Evolutionary conservation across 1,140 invertebrate genomes (phyloP), one percentile per base, ranked within the genome.

Genomic region (Anoplophora glabripennis): DNA sequence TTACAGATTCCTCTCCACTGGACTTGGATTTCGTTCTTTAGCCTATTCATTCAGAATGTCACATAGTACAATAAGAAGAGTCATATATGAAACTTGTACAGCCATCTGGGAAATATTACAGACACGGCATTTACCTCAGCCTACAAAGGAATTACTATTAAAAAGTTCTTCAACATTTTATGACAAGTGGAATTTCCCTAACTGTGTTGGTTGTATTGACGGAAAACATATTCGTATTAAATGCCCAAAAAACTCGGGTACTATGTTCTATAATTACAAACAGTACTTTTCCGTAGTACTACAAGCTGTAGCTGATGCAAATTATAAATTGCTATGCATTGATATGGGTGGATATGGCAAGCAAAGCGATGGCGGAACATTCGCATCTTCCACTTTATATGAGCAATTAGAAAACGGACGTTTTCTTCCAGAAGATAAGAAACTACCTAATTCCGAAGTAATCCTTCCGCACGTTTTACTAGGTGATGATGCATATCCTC

Each of bases 261-360:
- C 40, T 17, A 12, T 41, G 40, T 12, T 41, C 15, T 41, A 41
- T 41, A 41, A 41, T 41, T 41, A 41, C 15, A 41, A 41, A 41
- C 40, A 41, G 7, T 41, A 17, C 40, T 41, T 41, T 41, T 41
- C 40, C 15, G 15, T 41, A 41, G 40, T 41, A 17, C 40, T 41
- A 41, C 40, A 41, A 41, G 15, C n/a, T 12, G 40, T 41, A 7
- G 76, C 75, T n/a, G 78, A 82, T 68, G 71, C 72, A 5, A 65
- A 78, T 55, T 80, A 73, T 63, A 72, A 73, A 58, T 81, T 79
- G 61, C 70, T 73, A 33, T 64, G 58, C 38, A 67, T 80, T 40
- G 73, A 81, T 63, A 71, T 81, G 12, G 77, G 77, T 44, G 63
- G 70, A 4, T 75, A 74, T 60, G 76, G 76, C 4, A 73, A 64